phyloP scores from a whole-genome alignment of 2,888 invertebrate genomes.

The Zhuqinia jingwanae region DNA sequence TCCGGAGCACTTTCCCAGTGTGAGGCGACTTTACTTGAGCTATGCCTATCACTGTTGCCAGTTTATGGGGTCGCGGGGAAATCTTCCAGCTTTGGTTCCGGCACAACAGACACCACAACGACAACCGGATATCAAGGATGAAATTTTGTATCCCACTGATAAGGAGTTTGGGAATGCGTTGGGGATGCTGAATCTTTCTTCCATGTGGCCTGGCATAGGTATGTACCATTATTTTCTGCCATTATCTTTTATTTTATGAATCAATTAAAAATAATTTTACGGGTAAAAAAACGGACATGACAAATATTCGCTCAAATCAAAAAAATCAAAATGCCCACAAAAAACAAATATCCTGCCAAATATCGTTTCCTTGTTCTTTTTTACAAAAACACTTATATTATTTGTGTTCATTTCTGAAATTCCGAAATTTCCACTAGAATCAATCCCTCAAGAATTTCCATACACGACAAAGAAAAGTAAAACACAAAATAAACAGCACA shows the following conservation, averaged over 20 bases:
- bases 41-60: constrained; percentile 99
- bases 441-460: too few relatives aligned
- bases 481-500: not conserved
- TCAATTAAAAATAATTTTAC: not conserved
- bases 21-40: constrained; percentile 91
- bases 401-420: too few relatives aligned
- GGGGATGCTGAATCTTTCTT: constrained; percentile 72
- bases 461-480: too few relatives aligned
- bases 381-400: too few relatives aligned
- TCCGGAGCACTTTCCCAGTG: constrained; percentile 92
- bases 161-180: constrained; percentile 73
- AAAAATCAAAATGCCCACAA: too few relatives aligned
- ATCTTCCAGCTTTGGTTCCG: constrained; percentile 4
- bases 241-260: too few relatives aligned
- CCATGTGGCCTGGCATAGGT: constrained; percentile 89
- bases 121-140: constrained; percentile 82
- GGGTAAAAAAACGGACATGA: too few relatives aligned
- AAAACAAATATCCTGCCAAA: too few relatives aligned
- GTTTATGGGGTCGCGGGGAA: constrained; percentile 84
- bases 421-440: not conserved
- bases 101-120: too few relatives aligned
- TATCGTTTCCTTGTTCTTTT: too few relatives aligned
- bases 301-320: too few relatives aligned
- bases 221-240: not conserved
- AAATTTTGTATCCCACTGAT: constrained; percentile 86